Percentiles rank a stretch among this genome's conserved stretches.
phyloP scores from a whole-genome alignment of 2,113 vertebrate species.

The Anhinga anhinga region DNA sequence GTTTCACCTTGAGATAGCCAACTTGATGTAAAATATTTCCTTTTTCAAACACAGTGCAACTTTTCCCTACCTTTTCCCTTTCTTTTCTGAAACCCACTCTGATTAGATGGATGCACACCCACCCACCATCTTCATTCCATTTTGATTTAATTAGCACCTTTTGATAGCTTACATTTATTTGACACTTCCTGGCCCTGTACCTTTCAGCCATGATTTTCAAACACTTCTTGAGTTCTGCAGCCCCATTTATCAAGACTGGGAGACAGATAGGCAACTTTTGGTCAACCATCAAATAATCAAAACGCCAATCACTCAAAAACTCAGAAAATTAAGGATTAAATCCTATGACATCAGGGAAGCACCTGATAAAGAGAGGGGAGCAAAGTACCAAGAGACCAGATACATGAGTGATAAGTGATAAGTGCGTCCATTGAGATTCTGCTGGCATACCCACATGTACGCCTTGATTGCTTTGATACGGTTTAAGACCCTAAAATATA shows the following conservation, averaged over 20 bases:
- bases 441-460: background rate
- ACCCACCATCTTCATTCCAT: background rate
- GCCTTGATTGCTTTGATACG: background rate
- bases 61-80: background rate
- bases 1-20: background rate
- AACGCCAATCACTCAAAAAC: background rate
- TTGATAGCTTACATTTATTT: background rate
- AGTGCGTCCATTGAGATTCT: background rate
- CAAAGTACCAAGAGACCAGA: background rate
- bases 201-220: background rate
- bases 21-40: background rate
- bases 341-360: background rate
- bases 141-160: background rate
- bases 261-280: background rate
- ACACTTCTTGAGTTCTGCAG: background rate
- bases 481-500: background rate
- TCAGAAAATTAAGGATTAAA: background rate
- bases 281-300: background rate
- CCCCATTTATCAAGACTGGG: background rate
- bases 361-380: background rate
- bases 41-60: background rate
- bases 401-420: background rate
- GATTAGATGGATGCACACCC: rapidly evolving
- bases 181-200: background rate
- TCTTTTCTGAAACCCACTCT: background rate